Percentiles rank a stretch among this genome's conserved stretches.
phyloP scores from a whole-genome alignment of 2,113 vertebrate genomes.

The Anguilla rostrata region DNA sequence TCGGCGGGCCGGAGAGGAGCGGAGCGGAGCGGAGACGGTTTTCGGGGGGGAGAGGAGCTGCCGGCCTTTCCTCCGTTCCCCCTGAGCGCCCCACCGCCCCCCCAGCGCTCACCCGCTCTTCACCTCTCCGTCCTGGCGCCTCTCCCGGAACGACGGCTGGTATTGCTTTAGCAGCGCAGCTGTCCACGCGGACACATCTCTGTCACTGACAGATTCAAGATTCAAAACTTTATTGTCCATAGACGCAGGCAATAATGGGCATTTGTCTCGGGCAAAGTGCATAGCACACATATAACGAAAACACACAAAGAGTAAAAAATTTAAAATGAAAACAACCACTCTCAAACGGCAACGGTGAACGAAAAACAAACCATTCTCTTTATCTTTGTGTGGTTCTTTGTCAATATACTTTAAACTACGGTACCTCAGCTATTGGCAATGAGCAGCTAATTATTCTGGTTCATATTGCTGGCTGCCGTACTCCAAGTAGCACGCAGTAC shows the following conservation, averaged over 20 bases:
- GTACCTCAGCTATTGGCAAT: no score
- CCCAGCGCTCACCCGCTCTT: not conserved
- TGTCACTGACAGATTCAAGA: not conserved
- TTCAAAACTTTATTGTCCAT: no score
- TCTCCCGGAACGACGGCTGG: not conserved
- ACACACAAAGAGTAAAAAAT: no score
- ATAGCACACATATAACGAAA: no score
- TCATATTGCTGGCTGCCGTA: not conserved
- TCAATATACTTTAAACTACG: not conserved
- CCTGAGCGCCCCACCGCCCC: not conserved
- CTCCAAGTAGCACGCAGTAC: not conserved
- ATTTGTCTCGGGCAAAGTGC: no score
- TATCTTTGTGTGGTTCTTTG: no score
- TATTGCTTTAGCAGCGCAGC: conserved; percentile 4
- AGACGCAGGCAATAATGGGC: no score
- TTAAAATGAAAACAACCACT: no score
- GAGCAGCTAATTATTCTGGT: not conserved
- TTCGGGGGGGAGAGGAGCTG: not conserved
- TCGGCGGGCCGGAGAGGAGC: not conserved
- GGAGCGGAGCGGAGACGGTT: not conserved
- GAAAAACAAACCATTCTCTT: no score
- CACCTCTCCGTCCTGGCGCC: not conserved
- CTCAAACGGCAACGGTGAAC: no score
- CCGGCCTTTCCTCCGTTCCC: not conserved
- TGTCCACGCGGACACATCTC: not conserved